These are phyloP conservation scores for Poeciliopsis turrubarensis DNA, from an alignment of 2,113 vertebrate species.

Conservation along the genomic window DNA sequence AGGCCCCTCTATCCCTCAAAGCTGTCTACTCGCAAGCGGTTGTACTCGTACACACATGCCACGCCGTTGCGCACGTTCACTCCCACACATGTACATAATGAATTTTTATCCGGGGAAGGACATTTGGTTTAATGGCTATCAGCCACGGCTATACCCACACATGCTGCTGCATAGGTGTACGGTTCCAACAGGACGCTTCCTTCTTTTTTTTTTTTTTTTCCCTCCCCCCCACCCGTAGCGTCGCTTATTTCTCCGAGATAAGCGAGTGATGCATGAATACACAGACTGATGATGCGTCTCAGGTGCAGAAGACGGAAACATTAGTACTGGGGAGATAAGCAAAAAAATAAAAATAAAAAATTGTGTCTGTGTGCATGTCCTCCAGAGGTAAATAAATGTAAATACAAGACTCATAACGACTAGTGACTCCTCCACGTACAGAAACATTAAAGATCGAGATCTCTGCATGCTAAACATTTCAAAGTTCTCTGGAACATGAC, in stretches of 20 bases:
- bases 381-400: neutral
- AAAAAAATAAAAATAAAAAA: too few species aligned
- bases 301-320: constrained; percentile 31
- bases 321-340: constrained; percentile 13
- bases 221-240: constrained; percentile 1
- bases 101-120: constrained; percentile 67
- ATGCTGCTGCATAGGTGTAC: constrained; percentile 22
- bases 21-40: constrained; percentile 58
- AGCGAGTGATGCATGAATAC: constrained; percentile 10
- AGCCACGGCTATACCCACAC: constrained; percentile 57
- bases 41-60: constrained; percentile 28
- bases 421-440: neutral
- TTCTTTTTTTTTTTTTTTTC: neutral
- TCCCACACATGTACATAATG: constrained; percentile 59
- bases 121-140: constrained; percentile 67
- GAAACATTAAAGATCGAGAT: neutral
- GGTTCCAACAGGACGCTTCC: constrained; percentile 43
- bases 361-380: neutral
- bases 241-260: constrained; percentile 41
- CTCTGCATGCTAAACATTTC: neutral
- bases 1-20: constrained; percentile 68
- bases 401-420: neutral
- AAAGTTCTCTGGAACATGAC: neutral
- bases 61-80: constrained; percentile 19
- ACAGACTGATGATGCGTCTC: constrained; percentile 41